Evolutionary conservation across 92 coral and sea anemone species (phyloP), one percentile per base, ranked within the genome.

Genomic region (Phenganax stokvisi): DNA sequence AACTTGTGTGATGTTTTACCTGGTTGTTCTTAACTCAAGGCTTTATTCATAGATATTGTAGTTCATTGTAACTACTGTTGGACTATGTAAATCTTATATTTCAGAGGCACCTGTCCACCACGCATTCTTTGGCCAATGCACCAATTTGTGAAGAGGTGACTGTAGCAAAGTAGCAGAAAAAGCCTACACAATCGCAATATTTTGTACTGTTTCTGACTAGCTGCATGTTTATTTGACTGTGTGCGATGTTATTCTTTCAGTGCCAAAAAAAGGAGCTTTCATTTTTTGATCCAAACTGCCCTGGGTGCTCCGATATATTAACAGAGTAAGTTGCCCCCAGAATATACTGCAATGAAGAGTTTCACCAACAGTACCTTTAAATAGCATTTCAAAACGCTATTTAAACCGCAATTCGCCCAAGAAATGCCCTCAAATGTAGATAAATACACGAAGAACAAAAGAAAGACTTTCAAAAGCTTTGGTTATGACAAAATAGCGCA

Each of bases 261-360:
- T 96, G 99, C 60, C 91, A 83, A 51, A 92, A 96, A 74, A 83
- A 92, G 16, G 99, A 96, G 53, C 81, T 96, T 80, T 92, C 99
- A 37, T 96, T 96, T 78, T 96, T 96, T 92, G 97, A 96, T 63
- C 99, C 99, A 85, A 90, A 89, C 67, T 96, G 99, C 44, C 97
- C 99, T 52, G 96, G 96, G 51, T 96, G 99, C 61, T 90, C 88
- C 44, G 99, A 90, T 84, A 89, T 96, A 37, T 84, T 96, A 55
- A 44, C 88, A 3, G 92, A 92, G 99, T 96, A 87, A 92, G 99
- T 92, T 12, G 15, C 54, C 54, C 31, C 25, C 31, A 65, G 10
- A 17, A 65, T 11, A 17, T 10, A 65, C 25, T 65, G 10, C n/a
- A 17, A 17, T 65, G 15, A 28, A 65, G 47, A 37, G 5, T 37